A percentile compares a stretch with the other conserved stretches of the same genome.
Conservation (phyloP, 2,888 invertebrate genomes). For the Melinopterus prodromus region DNA sequence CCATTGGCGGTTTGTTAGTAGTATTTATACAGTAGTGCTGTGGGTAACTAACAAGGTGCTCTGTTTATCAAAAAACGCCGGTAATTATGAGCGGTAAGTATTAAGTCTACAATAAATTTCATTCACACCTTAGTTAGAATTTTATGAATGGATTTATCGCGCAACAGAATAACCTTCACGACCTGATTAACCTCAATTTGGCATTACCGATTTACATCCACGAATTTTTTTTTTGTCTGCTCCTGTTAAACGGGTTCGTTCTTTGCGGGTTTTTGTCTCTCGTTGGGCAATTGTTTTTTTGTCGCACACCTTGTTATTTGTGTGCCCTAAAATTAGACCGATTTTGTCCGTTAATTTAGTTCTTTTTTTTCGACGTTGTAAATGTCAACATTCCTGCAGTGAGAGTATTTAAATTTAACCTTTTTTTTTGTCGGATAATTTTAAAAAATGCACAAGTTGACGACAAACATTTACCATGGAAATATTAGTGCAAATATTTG, state of each 20-base stretch:
- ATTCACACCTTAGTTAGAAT: neutral
- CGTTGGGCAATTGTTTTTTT: neutral
- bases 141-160: slow-evolving; percentile 15
- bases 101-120: neutral
- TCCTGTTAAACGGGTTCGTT: neutral
- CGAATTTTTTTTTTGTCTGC: neutral
- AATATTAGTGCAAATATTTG: slow-evolving; percentile 47
- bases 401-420: neutral
- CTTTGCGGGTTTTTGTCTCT: neutral
- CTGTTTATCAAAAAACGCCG: slow-evolving; percentile 6
- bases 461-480: too few species aligned
- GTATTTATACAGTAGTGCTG: slow-evolving; percentile 21
- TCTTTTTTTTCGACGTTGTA: neutral
- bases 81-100: slow-evolving; percentile 17
- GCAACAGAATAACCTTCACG: neutral
- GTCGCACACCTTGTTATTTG: neutral
- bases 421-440: neutral
- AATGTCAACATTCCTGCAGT: neutral
- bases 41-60: slow-evolving; percentile 16
- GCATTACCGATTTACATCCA: neutral
- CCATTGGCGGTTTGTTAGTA: slow-evolving; percentile 17
- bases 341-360: neutral
- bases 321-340: neutral
- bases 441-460: neutral
- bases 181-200: slow-evolving; percentile 7